A percentile compares a stretch with the other conserved stretches of the same genome.
Conservation (phyloP, 2,113 vertebrate genomes). For the Gallinago jamesoni region DNA sequence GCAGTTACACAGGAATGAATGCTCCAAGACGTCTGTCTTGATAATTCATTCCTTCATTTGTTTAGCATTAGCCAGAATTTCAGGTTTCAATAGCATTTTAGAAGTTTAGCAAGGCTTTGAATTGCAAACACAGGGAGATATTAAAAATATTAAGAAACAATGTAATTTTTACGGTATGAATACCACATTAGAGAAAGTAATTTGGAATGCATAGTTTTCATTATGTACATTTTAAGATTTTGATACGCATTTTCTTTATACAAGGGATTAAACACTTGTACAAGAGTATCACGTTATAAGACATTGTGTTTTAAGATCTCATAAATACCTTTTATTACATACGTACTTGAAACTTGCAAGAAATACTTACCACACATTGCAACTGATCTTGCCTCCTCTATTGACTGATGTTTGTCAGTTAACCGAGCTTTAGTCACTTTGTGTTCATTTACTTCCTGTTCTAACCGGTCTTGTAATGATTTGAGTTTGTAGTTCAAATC, state of each 20-base stretch:
- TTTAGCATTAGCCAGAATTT: not conserved
- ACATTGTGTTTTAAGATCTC: not conserved
- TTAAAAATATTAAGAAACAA: not conserved
- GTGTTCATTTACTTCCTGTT: conserved; percentile 95
- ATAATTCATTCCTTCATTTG: not conserved
- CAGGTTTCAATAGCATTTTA: not conserved
- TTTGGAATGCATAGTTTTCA: not conserved
- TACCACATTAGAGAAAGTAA: not conserved
- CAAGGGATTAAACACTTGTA: not conserved
- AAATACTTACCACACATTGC: conserved; percentile 90
- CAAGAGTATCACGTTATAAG: not conserved
- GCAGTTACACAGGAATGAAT: not conserved
- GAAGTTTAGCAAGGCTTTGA: not conserved
- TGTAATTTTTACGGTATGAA: not conserved
- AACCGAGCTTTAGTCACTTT: conserved; percentile 91
- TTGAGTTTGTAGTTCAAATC: conserved; percentile 98
- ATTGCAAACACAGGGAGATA: not conserved
- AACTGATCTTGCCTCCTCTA: conserved; percentile 95
- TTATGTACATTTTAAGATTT: not conserved
- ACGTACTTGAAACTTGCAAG: not conserved
- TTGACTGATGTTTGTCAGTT: conserved; percentile 95
- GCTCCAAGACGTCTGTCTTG: not conserved
- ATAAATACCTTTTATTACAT: rapidly evolving
- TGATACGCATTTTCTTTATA: not conserved
- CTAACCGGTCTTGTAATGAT: conserved; percentile 91